Conservation (phyloP, 2,113 vertebrate genomes). For the Forbesichthys agassizii region DNA sequence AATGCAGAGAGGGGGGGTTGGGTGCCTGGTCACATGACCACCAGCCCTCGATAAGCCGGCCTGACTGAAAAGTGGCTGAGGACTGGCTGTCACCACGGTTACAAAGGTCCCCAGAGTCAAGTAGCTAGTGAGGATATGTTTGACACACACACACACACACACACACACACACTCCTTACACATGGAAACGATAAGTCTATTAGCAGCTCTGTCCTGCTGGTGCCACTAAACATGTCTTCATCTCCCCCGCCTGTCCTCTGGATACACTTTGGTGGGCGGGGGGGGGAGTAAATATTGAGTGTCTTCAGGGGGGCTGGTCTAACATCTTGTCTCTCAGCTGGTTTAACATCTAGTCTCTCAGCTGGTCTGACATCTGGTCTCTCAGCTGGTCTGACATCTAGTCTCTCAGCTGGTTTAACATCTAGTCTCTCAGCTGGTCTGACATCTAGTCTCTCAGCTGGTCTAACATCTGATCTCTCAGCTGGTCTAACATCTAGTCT, state of each 20-base stretch:
- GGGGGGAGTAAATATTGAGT: too few relatives aligned
- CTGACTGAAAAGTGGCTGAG: background rate
- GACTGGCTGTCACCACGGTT: background rate
- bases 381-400: too few relatives aligned
- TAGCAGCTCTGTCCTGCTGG: conserved; percentile 8
- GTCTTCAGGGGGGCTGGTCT: too few relatives aligned
- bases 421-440: too few relatives aligned
- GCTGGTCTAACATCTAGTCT: too few relatives aligned
- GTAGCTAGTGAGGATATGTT: background rate
- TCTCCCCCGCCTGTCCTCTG: background rate
- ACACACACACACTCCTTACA: background rate
- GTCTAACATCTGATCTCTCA: too few relatives aligned
- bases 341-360: too few relatives aligned
- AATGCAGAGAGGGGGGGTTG: background rate
- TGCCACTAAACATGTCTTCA: conserved; percentile 2
- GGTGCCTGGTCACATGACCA: conserved; percentile 15
- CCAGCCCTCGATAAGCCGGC: conserved; percentile 1
- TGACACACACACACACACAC: background rate
- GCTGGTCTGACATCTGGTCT: too few relatives aligned
- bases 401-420: too few relatives aligned
- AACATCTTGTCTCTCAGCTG: too few relatives aligned
- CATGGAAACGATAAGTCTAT: conserved; percentile 27
- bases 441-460: too few relatives aligned
- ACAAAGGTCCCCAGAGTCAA: conserved; percentile 10
- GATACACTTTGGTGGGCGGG: background rate